phyloP scores from a whole-genome alignment of 1,140 invertebrate genomes.

The Procambarus clarkii region DNA sequence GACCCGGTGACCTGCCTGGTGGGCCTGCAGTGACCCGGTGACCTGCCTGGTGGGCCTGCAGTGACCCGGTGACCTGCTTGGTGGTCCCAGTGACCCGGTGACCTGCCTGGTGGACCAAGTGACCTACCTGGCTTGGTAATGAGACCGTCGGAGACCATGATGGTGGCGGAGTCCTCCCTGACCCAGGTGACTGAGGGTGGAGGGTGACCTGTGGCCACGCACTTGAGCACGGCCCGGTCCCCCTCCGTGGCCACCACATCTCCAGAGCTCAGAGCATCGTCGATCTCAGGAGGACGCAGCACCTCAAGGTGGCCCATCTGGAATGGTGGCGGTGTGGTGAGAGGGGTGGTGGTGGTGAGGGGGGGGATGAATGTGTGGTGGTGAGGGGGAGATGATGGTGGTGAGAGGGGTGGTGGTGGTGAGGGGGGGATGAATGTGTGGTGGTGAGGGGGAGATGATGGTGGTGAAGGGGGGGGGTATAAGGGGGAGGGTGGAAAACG shows the following conservation, averaged over 20 bases:
- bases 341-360: too few relatives aligned
- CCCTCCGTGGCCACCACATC: constrained; percentile 84
- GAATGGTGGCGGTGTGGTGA: constrained; percentile 65
- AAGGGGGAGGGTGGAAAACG: not conserved
- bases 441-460: not conserved
- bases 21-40: too few relatives aligned
- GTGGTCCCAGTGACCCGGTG: too few relatives aligned
- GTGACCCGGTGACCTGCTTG: too few relatives aligned
- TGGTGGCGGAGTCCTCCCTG: constrained; percentile 46
- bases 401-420: too few relatives aligned
- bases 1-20: too few relatives aligned
- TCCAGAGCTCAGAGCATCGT: constrained; percentile 79
- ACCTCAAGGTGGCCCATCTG: constrained; percentile 89
- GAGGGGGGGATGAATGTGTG: not conserved
- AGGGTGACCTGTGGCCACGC: constrained; percentile 78
- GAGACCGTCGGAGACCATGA: constrained; percentile 75
- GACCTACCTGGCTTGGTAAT: constrained; percentile 36
- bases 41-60: too few relatives aligned
- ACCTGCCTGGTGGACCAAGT: too few relatives aligned
- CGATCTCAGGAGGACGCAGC: constrained; percentile 89
- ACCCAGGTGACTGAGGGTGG: constrained; percentile 81
- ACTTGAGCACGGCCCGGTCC: constrained; percentile 84
- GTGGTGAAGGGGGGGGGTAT: too few relatives aligned
- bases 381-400: not conserved
- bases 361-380: not conserved